Evolutionary conservation across 2,113 vertebrate species (phyloP), one percentile per base, ranked within the genome.

Genomic region (Urocolius indicus): DNA sequence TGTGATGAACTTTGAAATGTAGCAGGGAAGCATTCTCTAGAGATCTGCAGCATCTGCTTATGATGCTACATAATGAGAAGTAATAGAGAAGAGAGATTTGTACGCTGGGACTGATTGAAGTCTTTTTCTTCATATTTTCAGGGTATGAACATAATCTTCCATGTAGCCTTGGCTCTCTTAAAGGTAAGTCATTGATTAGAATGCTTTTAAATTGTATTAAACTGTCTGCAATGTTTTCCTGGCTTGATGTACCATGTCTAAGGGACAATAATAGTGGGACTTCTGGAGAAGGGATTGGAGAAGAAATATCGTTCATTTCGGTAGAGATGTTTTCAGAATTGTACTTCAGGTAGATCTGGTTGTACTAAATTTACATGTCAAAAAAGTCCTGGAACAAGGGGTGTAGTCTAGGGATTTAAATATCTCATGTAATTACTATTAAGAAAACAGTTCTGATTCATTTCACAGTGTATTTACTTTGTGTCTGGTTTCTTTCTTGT

Each of bases 81-180:
- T 48, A 9, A 41, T 32, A 75, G 57, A 46, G 49, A 83, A 74
- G 58, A 75, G 61, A 32, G 54, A 49, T 66, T 71, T 75, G 13
- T 29, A 4, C 65, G 74, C 75, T 91, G 77, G 54, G 32, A 34
- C 20, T 93, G 87, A 87, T 7, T 23, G 59, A 75, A 82, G 48
- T 90, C 1, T 90, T 65, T 77, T 61, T 90, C 75, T 96, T 98
- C 48, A 96, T 54, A n/a, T 84, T 98, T 98, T 57, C 94, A 99
- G 99, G 99, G 99, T 89, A 97, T 99, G 96, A 99, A 99, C 96
- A 98, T 99, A 89, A 99, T 99, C 97, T 99, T 99, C 97, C 99
- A 99, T 2, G 99, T 99, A 73, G 99, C 99, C 32, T 97, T 99
- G 98, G 99, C 99, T 93, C 98, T 99, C 69, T 97, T 99, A 71